Conservation (phyloP, 2,113 vertebrate species). For the Thunnus thynnus region DNA sequence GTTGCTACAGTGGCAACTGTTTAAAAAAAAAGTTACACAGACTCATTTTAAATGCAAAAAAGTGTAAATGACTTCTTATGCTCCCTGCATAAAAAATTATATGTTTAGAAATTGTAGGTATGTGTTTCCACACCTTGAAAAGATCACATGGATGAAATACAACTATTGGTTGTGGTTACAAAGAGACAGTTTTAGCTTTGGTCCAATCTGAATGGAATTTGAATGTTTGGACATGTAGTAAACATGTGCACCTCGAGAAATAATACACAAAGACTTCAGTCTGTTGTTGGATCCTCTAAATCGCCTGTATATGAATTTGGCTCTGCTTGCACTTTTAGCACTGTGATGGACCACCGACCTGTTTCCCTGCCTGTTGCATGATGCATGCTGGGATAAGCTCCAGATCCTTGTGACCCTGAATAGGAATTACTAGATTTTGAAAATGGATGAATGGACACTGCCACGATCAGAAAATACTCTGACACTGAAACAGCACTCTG, state of each 20-base stretch:
- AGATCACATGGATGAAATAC: background rate
- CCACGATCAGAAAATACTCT: background rate
- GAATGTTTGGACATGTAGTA: constrained; percentile 6
- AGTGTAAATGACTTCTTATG: too few relatives aligned
- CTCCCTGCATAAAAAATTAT: too few relatives aligned
- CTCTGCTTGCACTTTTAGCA: background rate
- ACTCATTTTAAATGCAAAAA: too few relatives aligned
- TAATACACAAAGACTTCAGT: background rate
- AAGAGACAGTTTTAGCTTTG: background rate
- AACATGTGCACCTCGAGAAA: constrained; percentile 13
- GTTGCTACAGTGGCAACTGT: background rate
- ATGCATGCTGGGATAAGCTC: constrained; percentile 22
- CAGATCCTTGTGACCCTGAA: background rate
- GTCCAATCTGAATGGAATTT: background rate
- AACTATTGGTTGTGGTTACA: background rate
- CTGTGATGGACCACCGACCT: background rate
- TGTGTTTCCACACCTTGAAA: too few relatives aligned
- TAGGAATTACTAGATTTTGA: constrained; percentile 14
- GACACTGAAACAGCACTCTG: background rate
- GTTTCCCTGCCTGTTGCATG: background rate
- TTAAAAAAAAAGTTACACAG: background rate
- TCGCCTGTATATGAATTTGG: constrained; percentile 9
- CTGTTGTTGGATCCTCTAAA: constrained; percentile 9
- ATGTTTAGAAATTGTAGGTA: too few relatives aligned
- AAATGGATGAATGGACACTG: background rate